Conservation (phyloP, 2,888 invertebrate genomes). For the Esperia sulphurella region DNA sequence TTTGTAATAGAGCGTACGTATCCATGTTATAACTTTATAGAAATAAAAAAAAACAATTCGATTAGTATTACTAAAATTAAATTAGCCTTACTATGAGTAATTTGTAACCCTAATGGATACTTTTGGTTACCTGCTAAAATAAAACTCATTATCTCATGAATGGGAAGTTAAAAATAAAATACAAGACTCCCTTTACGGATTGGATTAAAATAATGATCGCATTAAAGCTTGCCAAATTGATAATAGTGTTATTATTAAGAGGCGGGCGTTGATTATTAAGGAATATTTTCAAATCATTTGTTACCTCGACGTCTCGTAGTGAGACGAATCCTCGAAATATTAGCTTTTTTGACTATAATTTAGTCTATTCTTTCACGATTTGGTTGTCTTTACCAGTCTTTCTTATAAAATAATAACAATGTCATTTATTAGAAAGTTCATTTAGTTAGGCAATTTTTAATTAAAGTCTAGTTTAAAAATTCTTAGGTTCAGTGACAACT, state of each 20-base stretch:
- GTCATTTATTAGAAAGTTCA: no score
- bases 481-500: no score
- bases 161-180: slow-evolving; percentile 10
- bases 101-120: background rate
- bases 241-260: slow-evolving; percentile 66
- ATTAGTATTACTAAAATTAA: no score
- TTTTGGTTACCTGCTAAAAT: slow-evolving; percentile 2
- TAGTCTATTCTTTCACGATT: background rate
- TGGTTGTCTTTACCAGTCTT: no score
- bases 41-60: no score
- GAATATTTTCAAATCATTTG: slow-evolving; percentile 65
- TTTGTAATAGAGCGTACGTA: no score
- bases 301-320: slow-evolving; percentile 53
- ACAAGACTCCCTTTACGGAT: slow-evolving; percentile 19
- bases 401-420: no score
- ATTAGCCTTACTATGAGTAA: background rate
- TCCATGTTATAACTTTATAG: no score
- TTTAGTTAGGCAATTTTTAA: no score
- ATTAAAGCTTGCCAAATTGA: slow-evolving; percentile 74
- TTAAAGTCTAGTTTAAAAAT: no score
- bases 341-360: background rate
- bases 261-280: slow-evolving; percentile 39
- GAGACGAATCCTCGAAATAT: slow-evolving; percentile 50
- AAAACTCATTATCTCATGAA: slow-evolving; percentile 5
- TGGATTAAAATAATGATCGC: slow-evolving; percentile 42